These are phyloP conservation scores for Micronycteris hirsuta DNA, from an alignment of 2,113 vertebrate genomes.

Conservation along the genomic window DNA sequence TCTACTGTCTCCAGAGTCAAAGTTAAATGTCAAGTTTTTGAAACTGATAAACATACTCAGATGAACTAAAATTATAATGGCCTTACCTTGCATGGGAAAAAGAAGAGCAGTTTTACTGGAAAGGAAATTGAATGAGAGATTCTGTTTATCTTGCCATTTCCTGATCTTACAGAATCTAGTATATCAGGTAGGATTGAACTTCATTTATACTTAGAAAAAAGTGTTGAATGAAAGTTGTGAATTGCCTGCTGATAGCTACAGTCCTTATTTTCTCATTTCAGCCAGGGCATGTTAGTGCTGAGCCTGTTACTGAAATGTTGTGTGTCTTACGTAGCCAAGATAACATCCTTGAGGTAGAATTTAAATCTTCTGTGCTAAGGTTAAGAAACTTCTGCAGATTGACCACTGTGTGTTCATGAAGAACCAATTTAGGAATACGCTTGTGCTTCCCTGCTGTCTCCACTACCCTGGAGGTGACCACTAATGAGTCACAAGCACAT, in stretches of 20 bases:
- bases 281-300: neutral
- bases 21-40: conserved; percentile 16
- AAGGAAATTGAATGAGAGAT: neutral
- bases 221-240: neutral
- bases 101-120: neutral
- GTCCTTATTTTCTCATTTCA: neutral
- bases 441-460: neutral
- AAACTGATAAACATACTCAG: neutral
- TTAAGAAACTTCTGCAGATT: neutral
- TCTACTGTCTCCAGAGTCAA: neutral
- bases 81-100: neutral
- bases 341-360: neutral
- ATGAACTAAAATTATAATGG: neutral
- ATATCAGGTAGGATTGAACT: neutral
- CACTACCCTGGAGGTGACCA: neutral
- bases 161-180: neutral
- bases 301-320: neutral
- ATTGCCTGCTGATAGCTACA: neutral
- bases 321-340: neutral
- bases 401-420: neutral
- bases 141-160: conserved; percentile 19
- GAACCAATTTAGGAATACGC: neutral
- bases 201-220: neutral
- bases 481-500: neutral
- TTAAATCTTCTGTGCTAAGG: neutral